These are phyloP conservation scores for Monopis laevigella DNA, from an alignment of 2,888 invertebrate genomes.

Conservation along the genomic window DNA sequence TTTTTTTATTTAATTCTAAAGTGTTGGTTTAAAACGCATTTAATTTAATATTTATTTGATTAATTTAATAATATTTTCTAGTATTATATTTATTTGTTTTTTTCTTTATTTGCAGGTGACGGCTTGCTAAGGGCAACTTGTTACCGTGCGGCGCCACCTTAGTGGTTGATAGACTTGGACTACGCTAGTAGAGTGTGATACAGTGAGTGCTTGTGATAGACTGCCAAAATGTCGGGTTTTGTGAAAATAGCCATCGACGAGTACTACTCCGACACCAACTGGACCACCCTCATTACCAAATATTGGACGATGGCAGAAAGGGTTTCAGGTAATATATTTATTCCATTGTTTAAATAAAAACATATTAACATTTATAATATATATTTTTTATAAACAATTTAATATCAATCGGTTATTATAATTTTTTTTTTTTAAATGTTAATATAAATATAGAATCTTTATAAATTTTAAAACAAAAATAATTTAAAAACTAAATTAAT, in stretches of 20 bases:
- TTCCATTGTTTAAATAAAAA: too few relatives aligned
- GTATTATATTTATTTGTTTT: constrained; percentile 18
- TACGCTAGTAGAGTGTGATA: constrained; percentile 8
- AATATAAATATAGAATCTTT: too few relatives aligned
- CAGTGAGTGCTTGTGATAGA: constrained; percentile 25
- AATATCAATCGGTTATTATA: too few relatives aligned
- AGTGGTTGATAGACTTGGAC: constrained; percentile 2
- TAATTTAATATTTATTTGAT: too few relatives aligned
- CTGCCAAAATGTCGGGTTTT: constrained; percentile 67
- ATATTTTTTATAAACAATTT: too few relatives aligned
- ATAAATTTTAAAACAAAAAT: too few relatives aligned
- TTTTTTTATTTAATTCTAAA: too few relatives aligned
- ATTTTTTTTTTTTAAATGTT: too few relatives aligned
- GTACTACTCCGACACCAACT: constrained; percentile 70
- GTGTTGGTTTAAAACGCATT: too few relatives aligned
- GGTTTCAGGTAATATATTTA: constrained; percentile 81
- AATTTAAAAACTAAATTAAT: too few relatives aligned
- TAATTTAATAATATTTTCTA: too few relatives aligned
- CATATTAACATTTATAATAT: too few relatives aligned
- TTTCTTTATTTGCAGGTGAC: constrained; percentile 39
- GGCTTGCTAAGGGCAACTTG: constrained; percentile 47
- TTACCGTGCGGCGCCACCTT: constrained; percentile 26
- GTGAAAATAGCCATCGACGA: constrained; percentile 74
- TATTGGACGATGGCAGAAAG: constrained; percentile 77
- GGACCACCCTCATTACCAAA: constrained; percentile 72